Percentiles rank a stretch among this genome's conserved stretches.
phyloP scores from a whole-genome alignment of 23 tunicate genomes.

The Pegea sp. region DNA sequence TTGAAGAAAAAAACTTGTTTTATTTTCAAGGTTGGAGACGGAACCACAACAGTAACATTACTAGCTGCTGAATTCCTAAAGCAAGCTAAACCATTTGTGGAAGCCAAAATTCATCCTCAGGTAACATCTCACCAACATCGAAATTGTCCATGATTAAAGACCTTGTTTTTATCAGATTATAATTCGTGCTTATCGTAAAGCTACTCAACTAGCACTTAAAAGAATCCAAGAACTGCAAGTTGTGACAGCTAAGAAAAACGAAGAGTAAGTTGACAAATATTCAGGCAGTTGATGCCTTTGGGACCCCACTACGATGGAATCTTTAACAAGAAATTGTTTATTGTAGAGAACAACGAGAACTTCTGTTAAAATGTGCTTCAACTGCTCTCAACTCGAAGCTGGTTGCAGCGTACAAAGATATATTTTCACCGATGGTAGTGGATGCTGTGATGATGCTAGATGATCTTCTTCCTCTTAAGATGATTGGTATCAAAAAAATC shows the following conservation, averaged over 20 bases:
- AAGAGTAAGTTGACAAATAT: background rate
- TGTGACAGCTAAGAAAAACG: background rate
- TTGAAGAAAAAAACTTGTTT: too few relatives aligned
- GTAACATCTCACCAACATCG: too few relatives aligned
- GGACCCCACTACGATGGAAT: too few relatives aligned
- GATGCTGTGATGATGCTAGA: constrained; percentile 72
- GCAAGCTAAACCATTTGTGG: constrained; percentile 71
- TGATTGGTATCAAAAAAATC: constrained; percentile 97
- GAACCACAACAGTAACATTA: constrained; percentile 89
- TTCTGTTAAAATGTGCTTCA: constrained; percentile 77
- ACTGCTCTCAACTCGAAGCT: constrained; percentile 88
- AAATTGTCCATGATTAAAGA: too few relatives aligned
- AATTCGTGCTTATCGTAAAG: constrained; percentile 68
- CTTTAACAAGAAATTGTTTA: too few relatives aligned
- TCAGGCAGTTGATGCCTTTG: too few relatives aligned
- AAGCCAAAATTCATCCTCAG: constrained; percentile 95
- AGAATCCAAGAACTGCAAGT: constrained; percentile 81
- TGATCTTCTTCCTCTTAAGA: constrained; percentile 84
- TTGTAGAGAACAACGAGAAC: constrained; percentile 50
- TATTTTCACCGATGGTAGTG: constrained; percentile 97
- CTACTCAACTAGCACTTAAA: constrained; percentile 74
- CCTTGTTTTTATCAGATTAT: constrained; percentile 29
- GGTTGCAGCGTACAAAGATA: constrained; percentile 74
- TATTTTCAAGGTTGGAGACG: constrained; percentile 80
- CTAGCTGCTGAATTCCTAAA: constrained; percentile 84